Base-by-base conservation (phyloP, 2,113 vertebrate species). In the Prionailurus viverrinus region DNA sequence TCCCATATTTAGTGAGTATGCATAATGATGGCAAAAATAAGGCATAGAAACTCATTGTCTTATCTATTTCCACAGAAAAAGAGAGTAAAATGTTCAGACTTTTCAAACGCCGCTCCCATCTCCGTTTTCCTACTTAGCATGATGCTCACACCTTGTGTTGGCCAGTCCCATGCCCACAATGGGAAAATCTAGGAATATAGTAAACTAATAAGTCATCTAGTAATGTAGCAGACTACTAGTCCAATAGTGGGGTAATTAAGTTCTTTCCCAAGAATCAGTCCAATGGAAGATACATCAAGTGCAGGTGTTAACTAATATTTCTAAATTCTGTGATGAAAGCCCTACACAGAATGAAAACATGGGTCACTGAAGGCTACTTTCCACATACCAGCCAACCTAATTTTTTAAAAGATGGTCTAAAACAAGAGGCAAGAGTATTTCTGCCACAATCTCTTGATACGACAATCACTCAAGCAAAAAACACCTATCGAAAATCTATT, bases 251-350 rank as follows among this genome's bases (percentile, higher is more conserved):
- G 29, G n/a, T 51, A 90, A 41, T n/a, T 36, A 83, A 58, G 14
- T 16, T 80, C 5, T 95, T 79, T 83, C 66, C 48, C 25, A 86
- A 89, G 27, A 9, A 51, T 68, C 23, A 96, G 19, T 74, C 15
- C 58, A 66, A 61, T n/a, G 29, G 7, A 29, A 93, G 19, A 82
- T 39, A 2, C 0, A 27, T 45, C 13, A 83, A 51, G 2, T 19
- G 1, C 1, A 87, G 19, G 16, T n/a, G 4, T 39, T 95, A 73
- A 91, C 48, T 36, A 86, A 73, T 10, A 84, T 92, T 88, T 95
- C 86, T 80, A 51, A 83, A 74, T 65, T 90, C 55, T 69, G 1
- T 74, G n/a, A 95, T 96, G 19, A 81, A 94, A 94, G 4, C 14
- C 33, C n/a, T 55, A 39, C 23, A 39, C 1, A 36, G 23, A 76